A percentile compares a stretch with the other conserved stretches of the same genome.
These are phyloP conservation scores for Rhabdomys dilectus DNA, from an alignment of 2,113 vertebrate genomes.

Conservation along the genomic window DNA sequence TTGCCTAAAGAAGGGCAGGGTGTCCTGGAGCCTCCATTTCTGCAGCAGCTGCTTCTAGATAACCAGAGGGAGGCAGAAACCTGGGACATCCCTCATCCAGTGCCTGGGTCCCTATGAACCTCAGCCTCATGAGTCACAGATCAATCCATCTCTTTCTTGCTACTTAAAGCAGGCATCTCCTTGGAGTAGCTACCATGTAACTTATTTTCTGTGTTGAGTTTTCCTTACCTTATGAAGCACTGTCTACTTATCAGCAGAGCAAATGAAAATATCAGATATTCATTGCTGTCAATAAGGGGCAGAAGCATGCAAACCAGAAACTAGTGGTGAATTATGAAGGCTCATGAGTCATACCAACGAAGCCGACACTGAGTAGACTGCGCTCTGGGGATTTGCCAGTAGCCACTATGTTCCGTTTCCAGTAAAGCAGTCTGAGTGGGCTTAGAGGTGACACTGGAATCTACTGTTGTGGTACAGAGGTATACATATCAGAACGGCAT, in stretches of 20 bases:
- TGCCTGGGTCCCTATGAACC: background rate
- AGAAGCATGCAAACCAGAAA: background rate
- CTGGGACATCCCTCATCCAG: background rate
- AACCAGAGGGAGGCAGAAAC: background rate
- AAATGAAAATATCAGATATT: background rate
- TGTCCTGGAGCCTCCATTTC: background rate
- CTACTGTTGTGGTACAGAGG: background rate
- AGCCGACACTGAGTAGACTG: background rate
- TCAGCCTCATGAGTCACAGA: background rate
- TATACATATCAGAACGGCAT: background rate
- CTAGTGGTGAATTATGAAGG: background rate
- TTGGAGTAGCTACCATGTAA: background rate
- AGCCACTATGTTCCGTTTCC: background rate
- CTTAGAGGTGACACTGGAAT: too few relatives aligned
- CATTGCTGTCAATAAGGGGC: background rate
- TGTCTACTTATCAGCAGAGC: background rate
- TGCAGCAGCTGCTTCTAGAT: background rate
- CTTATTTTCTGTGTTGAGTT: background rate
- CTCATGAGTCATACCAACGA: background rate
- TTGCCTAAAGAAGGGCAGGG: background rate
- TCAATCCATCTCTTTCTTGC: background rate
- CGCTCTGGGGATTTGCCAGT: background rate
- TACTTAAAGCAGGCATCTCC: background rate
- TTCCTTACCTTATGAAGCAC: background rate
- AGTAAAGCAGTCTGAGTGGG: background rate